Conservation (phyloP, 2,797 vertebrate species). For the Squalus acanthias region DNA sequence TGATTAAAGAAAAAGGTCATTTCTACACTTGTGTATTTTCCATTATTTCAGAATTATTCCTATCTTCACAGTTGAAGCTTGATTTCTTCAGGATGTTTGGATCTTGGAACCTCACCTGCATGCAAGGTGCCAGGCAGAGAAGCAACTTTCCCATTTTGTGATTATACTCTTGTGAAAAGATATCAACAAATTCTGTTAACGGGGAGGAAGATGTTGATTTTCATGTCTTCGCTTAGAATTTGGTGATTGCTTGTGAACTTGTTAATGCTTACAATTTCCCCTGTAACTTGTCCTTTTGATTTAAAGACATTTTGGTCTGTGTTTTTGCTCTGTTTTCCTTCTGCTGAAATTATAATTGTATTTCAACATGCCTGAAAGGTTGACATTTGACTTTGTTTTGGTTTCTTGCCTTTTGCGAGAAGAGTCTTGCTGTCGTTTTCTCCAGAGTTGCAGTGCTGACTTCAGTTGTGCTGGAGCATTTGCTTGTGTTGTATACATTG, state of each 20-base stretch:
- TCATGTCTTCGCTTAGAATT: neutral
- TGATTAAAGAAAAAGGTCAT: neutral
- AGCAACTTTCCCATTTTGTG: constrained; percentile 2
- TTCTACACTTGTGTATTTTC: neutral
- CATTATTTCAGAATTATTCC: neutral
- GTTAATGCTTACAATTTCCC: neutral
- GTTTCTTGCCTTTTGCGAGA: neutral
- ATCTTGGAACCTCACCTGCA: neutral
- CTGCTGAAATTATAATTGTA: neutral
- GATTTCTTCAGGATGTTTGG: neutral
- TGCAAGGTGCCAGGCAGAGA: neutral
- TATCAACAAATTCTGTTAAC: neutral
- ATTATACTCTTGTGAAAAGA: no score
- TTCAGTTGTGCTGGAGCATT: neutral
- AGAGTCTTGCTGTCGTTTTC: neutral
- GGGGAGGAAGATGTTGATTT: neutral
- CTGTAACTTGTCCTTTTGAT: neutral
- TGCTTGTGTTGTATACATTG: neutral
- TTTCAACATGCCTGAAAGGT: neutral
- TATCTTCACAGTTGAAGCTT: neutral
- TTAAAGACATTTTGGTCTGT: neutral
- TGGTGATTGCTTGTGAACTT: neutral
- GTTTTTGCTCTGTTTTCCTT: neutral
- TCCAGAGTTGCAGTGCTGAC: neutral
- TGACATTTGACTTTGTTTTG: neutral